Percentiles rank a stretch among this genome's conserved stretches.
Evolutionary conservation across 1,140 invertebrate species (phyloP).

Genomic region (Batillaria attramentaria): DNA sequence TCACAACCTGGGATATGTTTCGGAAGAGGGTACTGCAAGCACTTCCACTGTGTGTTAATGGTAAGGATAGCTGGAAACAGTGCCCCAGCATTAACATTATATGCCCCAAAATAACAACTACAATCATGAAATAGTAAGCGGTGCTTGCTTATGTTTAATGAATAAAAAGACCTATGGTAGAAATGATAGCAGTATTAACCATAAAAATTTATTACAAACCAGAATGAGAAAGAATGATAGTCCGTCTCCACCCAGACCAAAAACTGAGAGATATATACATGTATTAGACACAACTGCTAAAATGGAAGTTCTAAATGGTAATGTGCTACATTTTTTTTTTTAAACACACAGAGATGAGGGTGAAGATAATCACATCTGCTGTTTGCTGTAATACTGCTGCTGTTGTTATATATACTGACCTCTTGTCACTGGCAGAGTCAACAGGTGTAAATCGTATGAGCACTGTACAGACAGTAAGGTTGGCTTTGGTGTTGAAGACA

Average conservation of each 20-base stretch:
- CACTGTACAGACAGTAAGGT: constrained; percentile 55
- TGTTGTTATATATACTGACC: too few relatives aligned
- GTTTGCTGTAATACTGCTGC: too few relatives aligned
- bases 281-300: too few relatives aligned
- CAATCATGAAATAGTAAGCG: background rate
- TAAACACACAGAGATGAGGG: too few relatives aligned
- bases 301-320: too few relatives aligned
- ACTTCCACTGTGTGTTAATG: constrained; percentile 55
- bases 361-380: too few relatives aligned
- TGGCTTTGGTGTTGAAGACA: constrained; percentile 52
- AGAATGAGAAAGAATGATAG: too few relatives aligned
- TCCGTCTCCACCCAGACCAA: too few relatives aligned
- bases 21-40: constrained; percentile 55
- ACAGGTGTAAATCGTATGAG: constrained; percentile 51
- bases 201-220: too few relatives aligned
- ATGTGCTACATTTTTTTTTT: too few relatives aligned
- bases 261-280: too few relatives aligned
- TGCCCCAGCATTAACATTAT: background rate
- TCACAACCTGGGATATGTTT: constrained; percentile 55
- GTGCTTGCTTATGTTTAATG: background rate
- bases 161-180: background rate
- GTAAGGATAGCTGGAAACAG: constrained; percentile 34
- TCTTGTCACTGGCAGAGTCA: background rate
- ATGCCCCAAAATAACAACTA: background rate
- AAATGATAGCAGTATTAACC: background rate